Evolutionary conservation across 2,888 invertebrate genomes (phyloP), one percentile per base, ranked within the genome.

Genomic region (Leuctra nigra): DNA sequence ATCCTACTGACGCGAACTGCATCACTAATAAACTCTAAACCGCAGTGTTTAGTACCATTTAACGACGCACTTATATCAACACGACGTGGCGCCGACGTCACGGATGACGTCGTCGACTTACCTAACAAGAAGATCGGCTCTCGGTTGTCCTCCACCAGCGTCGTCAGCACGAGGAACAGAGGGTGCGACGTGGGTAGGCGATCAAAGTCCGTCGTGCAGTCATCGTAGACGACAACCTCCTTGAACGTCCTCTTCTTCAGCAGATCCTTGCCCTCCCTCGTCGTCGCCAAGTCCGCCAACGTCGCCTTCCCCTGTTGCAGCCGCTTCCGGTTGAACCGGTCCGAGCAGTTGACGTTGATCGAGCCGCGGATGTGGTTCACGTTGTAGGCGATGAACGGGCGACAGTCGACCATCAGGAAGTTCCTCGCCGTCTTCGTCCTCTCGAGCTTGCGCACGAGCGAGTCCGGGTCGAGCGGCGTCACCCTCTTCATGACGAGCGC

Each of bases 161-260:
- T 78, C 47, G 78, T 75, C 38, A 86, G 71, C 54, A 86, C 82
- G 55, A 84, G 74, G 63, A 81, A 78, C 56, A 86, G 70, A 4
- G 84, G 82, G 67, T 81, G 82, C 44, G 77, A 74, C 22, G 74
- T 68, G 2, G 79, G 77, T 54, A 81, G 72, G 54, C 77, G 71
- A 50, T 81, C 81, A 63, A 82, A 72, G 66, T 84, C 83, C 57
- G 73, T 73, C 38, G 83, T 82, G 58, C 78, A 75, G 61, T 86
- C 86, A 67, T 86, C 86, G 66, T 86, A 86, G 50, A 86, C 77
- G 53, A 86, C 77, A 56, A 86, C 81, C 66, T 84, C 83, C 62
- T 75, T 76, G 63, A 75, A 77, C 55, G 72, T 67, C 59, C 72
- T 68, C 60, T 77, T 76, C 66, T 76, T 75, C 56, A 83, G 73